Base-by-base conservation (phyloP, 1,140 invertebrate species). In the Achatina immaculata region DNA sequence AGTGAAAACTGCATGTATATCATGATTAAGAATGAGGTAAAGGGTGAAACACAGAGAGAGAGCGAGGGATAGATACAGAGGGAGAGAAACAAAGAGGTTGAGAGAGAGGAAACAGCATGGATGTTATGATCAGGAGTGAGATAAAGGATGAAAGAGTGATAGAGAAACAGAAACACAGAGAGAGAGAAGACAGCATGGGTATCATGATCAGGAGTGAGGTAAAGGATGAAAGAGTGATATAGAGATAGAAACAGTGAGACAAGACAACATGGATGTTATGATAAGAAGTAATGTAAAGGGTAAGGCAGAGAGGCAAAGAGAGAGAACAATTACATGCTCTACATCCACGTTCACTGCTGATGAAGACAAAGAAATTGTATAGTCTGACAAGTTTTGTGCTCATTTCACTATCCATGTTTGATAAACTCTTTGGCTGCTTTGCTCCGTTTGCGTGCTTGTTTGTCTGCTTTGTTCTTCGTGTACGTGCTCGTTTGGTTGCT, bases 81-180 rank as follows among this genome's bases (percentile, higher is more conserved):
- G 19, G 7, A 48, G 45, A 48, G 7, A 48, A 19, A 48, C 19
- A 48, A 19, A 48, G 7, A 48, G 45, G 19, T 48, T 11, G 62
- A 66, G 62, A 28, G 9, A 9, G 62, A 28, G 9, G 34, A 28
- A 28, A 14, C 9, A 24, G 24, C n/a, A 9, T 9, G 62, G 7
- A 7, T 9, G 34, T 28, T 28, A 11, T 7, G 9, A 9, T 9
- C 9, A 9, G 62, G 62, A 66, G 9, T 11, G 62, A 66, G 9
- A 66, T 7, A 66, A 7, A 66, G 62, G n/a, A 7, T 11, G 62
- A 66, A 7, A 66, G 62, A 66, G 9, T 11, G 62, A 66, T 9
- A 66, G 62, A 66, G 9, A 66, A 24, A 66, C n/a, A 66, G 62
- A 66, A 7, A 66, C 7, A 66, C n/a, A 66, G 62, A 66, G 9